Evolutionary conservation across 2,888 invertebrate species (phyloP), one percentile per base, ranked within the genome.

Genomic region (Lissocephala sabroskyi): DNA sequence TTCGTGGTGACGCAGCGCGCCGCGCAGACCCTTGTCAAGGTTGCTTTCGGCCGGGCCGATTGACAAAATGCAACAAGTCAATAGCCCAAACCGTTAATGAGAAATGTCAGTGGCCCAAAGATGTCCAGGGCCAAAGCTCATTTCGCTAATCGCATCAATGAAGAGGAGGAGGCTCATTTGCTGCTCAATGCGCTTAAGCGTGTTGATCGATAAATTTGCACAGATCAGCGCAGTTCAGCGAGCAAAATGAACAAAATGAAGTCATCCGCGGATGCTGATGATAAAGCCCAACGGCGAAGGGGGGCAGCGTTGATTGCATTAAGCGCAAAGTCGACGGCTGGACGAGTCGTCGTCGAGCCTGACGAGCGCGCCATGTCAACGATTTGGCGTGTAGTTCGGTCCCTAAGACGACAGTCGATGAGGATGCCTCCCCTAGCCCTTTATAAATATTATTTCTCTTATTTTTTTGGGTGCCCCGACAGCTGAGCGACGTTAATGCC

Each of bases 191-290:
- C 76, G 76, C 73, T 70, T 76, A 76, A 70, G 73, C 76, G 68
- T 76, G 74, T 76, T 74, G 74, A 71, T 76, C 71, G 74, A 71
- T 76, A 76, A 71, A 71, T 76, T 71, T 68, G 73, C 75, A 71
- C 48, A 58, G 45, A 55, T 56, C 57, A 41, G 49, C 37, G 23
- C 37, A 37, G 37, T 37, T 37, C 35, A 40, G 53, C 30, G 29
- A 45, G 67, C 71, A 73, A 73, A 73, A 74, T 60, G 67, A 49
- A 37, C 67, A 65, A 65, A 65, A 70, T 70, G 68, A 70, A 70
- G 68, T 70, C 68, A 70, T 70, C 64, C 67, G 64, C n/a, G n/a
- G n/a, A n/a, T n/a, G n/a, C n/a, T n/a, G n/a, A n/a, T n/a, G n/a
- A n/a, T n/a, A n/a, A n/a, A n/a, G n/a, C n/a, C n/a, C n/a, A n/a